Percentiles rank a stretch among this genome's conserved stretches.
Conservation (phyloP, 2,888 invertebrate genomes). For the Meiosimyza platycephala region DNA sequence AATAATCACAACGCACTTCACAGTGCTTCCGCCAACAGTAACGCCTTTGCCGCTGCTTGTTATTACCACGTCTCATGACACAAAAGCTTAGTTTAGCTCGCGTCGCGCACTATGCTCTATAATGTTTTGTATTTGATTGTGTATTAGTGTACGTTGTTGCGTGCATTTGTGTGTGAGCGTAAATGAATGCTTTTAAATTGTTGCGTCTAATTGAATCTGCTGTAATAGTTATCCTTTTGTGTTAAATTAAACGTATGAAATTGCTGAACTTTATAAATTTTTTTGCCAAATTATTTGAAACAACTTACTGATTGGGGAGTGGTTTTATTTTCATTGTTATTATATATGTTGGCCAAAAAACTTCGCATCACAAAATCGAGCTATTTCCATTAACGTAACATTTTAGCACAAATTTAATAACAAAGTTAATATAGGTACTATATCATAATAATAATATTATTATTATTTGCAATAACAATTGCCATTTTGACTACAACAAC, state of each 20-base stretch:
- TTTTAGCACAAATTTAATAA: too few species aligned
- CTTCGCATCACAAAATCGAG: background rate
- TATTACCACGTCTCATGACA: too few species aligned
- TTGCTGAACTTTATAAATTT: constrained; percentile 24
- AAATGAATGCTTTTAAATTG: constrained; percentile 3
- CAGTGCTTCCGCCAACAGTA: background rate
- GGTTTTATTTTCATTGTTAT: background rate
- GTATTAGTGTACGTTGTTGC: background rate
- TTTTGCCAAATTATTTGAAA: constrained; percentile 25
- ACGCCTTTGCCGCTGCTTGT: too few species aligned
- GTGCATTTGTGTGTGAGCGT: background rate
- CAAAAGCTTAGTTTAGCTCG: background rate
- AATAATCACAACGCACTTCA: constrained; percentile 13
- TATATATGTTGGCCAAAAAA: background rate
- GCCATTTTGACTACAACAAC: too few species aligned
- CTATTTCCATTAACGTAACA: background rate
- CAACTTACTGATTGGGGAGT: background rate
- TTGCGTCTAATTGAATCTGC: constrained; percentile 33
- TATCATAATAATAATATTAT: too few species aligned
- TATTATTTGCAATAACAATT: too few species aligned
- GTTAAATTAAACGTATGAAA: constrained; percentile 31
- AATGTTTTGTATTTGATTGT: background rate
- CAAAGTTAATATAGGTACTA: too few species aligned
- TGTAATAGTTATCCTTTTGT: constrained; percentile 19
- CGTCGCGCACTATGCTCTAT: background rate